Conservation (phyloP, 2,797 vertebrate genomes). For the Lates japonicus region DNA sequence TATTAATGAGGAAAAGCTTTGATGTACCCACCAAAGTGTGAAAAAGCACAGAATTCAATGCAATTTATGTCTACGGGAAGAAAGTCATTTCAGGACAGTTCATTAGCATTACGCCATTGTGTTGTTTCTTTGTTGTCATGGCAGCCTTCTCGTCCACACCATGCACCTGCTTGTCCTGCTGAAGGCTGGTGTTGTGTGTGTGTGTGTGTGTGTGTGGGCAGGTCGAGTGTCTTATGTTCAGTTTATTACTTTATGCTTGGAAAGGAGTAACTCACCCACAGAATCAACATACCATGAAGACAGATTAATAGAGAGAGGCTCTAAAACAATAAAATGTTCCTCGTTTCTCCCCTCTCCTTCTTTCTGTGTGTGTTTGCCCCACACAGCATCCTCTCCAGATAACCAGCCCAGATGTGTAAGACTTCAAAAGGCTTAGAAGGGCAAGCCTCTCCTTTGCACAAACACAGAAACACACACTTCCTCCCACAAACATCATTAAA, state of each 20-base stretch:
- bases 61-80: conserved; percentile 43
- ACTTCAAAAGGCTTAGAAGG: conserved; percentile 82
- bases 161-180: conserved; percentile 75
- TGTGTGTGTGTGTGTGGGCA: conserved; percentile 25
- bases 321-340: conserved; percentile 49
- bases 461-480: conserved; percentile 78
- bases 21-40: conserved; percentile 42
- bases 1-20: conserved; percentile 49
- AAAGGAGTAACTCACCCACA: conserved; percentile 42
- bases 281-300: conserved; percentile 50
- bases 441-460: conserved; percentile 60
- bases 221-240: no score
- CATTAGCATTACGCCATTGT: conserved; percentile 63
- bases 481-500: conserved; percentile 86
- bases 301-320: conserved; percentile 57
- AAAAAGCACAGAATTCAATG: conserved; percentile 36
- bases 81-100: conserved; percentile 68
- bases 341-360: conserved; percentile 14
- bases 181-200: conserved; percentile 39
- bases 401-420: conserved; percentile 81
- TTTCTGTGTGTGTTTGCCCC: conserved; percentile 57
- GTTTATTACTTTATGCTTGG: no score
- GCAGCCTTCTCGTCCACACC: conserved; percentile 56
- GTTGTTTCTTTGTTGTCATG: conserved; percentile 72
- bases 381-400: conserved; percentile 76